Evolutionary conservation across 2,113 vertebrate genomes (phyloP), one percentile per base, ranked within the genome.

Genomic region (Zapornia atra): DNA sequence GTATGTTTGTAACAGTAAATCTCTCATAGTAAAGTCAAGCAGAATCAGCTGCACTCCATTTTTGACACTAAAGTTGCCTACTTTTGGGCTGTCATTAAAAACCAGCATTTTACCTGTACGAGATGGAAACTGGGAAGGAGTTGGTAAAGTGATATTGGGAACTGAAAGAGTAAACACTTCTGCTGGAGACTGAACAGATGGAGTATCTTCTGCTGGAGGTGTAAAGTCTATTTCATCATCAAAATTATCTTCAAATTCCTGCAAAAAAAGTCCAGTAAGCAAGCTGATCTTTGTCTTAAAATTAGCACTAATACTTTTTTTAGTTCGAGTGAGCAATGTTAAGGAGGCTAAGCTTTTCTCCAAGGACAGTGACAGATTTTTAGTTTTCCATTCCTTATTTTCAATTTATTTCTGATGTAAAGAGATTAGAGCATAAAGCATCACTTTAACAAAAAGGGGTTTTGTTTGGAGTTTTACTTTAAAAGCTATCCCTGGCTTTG

Each of bases 191-290:
- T 99, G 99, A 94, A 99, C 98, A 72, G 99, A 99, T 5, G 99
- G 99, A 6, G 99, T 99, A 95, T 99, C 99, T 98, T 99, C 99
- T 82, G 99, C 99, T 48, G 99, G 99, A 56, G 99, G 99, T 38
- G 99, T 99, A 97, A 99, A 99, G 97, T 99, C 99, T 86, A 99
- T 98, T 95, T 99, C 99, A 97, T 99, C 99, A 38, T 99, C 99
- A 97, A 99, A 99, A 96, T 99, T 99, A 98, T 99, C 99, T 97
- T 99, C 99, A 97, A 99, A 99, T 94, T 99, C 99, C 99, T 99
- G 93, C 18, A 94, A 96, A 64, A 89, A 24, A 29, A 61, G 20
- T 5, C 28, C 11, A 21, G 44, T 95, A 71, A 92, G 79, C n/a
- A 96, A 83, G 42, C 18, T 85, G 68, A 60, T 34, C n/a, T 28